A percentile compares a stretch with the other conserved stretches of the same genome.
Evolutionary conservation across 2,888 invertebrate species (phyloP).

Genomic region (Brenthis daphne): DNA sequence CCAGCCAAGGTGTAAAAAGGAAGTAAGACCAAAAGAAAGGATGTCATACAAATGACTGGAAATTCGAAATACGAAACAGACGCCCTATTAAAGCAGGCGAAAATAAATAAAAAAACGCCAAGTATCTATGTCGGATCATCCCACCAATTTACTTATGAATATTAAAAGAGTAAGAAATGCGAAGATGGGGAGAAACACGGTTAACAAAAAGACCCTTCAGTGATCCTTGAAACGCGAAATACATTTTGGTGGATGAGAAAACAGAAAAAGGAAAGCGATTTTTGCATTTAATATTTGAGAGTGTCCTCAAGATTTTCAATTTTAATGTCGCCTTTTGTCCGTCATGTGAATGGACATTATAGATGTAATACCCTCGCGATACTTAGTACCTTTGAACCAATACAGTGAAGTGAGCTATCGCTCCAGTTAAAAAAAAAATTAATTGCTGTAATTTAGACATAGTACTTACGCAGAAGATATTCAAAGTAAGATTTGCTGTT

Average conservation of each 20-base stretch:
- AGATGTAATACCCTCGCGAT: constrained; percentile 4
- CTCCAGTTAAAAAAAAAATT: too few relatives aligned
- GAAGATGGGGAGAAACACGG: constrained; percentile 56
- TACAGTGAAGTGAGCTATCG: too few relatives aligned
- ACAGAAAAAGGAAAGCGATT: constrained; percentile 68
- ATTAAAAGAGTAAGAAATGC: constrained; percentile 67
- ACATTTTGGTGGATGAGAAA: constrained; percentile 78
- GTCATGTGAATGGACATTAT: constrained; percentile 16
- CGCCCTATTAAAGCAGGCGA: constrained; percentile 30
- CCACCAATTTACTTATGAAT: constrained; percentile 79
- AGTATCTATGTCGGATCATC: constrained; percentile 50
- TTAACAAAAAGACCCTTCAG: constrained; percentile 66
- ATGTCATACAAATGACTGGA: constrained; percentile 20
- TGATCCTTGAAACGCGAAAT: constrained; percentile 67
- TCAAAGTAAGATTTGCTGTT: too few relatives aligned
- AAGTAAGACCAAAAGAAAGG: constrained; percentile 20
- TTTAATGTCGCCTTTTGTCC: constrained; percentile 42
- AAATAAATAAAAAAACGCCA: constrained; percentile 33
- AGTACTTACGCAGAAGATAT: too few relatives aligned
- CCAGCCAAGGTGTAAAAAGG: constrained; percentile 14
- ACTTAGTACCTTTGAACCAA: neutral
- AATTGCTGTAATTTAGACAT: too few relatives aligned
- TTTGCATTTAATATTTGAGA: constrained; percentile 74
- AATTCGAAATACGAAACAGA: constrained; percentile 22
- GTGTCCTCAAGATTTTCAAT: constrained; percentile 54